Conservation (phyloP, 2,113 vertebrate genomes). For the Dasyprocta punctata region DNA sequence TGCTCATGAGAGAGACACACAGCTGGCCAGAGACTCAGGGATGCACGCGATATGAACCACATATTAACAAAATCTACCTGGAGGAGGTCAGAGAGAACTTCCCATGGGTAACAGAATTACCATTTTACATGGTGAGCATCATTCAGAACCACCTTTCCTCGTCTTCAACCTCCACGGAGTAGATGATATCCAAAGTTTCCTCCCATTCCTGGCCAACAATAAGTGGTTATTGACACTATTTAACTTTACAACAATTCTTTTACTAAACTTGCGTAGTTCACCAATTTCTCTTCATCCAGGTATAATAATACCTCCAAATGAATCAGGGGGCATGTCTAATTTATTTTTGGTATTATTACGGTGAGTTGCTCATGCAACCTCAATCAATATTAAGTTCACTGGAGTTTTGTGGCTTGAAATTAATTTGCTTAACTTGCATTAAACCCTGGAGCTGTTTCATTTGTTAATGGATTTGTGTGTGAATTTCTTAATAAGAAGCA, state of each 20-base stretch:
- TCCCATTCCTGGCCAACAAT: background rate
- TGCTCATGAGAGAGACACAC: background rate
- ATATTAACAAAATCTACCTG: background rate
- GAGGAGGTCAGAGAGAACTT: background rate
- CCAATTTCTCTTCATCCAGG: background rate
- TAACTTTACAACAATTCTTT: background rate
- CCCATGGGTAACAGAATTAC: background rate
- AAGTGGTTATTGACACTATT: background rate
- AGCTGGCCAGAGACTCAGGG: background rate
- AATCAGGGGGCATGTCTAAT: background rate
- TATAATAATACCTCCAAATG: background rate
- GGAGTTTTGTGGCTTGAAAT: constrained; percentile 65
- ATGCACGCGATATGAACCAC: background rate
- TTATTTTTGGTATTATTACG: constrained; percentile 27
- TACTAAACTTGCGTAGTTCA: background rate
- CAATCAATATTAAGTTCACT: constrained; percentile 51
- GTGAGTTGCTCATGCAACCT: background rate
- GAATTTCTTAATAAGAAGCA: constrained; percentile 62
- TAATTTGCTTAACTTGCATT: constrained; percentile 69
- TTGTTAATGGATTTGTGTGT: constrained; percentile 64
- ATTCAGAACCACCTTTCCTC: background rate
- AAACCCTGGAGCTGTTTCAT: constrained; percentile 46
- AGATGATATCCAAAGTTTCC: background rate
- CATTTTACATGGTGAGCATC: background rate
- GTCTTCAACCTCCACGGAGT: background rate